phyloP scores from a whole-genome alignment of 2,113 vertebrate species.

The Dolichallabes microphthalmus region DNA sequence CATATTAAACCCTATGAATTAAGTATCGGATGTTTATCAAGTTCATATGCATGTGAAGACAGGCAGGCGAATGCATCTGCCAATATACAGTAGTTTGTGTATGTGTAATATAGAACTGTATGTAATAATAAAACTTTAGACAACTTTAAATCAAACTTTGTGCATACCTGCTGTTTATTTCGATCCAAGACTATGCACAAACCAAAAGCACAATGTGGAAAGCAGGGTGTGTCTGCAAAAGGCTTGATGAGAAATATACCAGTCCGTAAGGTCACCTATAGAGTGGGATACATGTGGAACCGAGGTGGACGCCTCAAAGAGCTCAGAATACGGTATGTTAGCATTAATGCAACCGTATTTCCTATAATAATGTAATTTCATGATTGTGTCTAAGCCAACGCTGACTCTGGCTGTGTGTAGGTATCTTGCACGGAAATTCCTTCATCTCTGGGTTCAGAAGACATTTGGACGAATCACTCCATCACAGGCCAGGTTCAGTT shows the following conservation, averaged over 20 bases:
- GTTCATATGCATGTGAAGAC: too few relatives aligned
- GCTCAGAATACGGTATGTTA: constrained; percentile 73
- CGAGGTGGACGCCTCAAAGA: constrained; percentile 76
- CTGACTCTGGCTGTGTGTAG: constrained; percentile 61
- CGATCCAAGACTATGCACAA: constrained; percentile 21
- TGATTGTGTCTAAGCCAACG: not conserved
- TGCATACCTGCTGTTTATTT: not conserved
- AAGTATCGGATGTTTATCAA: too few relatives aligned
- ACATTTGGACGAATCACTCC: constrained; percentile 84
- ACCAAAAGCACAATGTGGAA: constrained; percentile 15
- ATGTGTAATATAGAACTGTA: too few relatives aligned
- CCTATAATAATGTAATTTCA: not conserved
- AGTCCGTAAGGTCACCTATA: constrained; percentile 49
- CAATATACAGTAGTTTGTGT: too few relatives aligned
- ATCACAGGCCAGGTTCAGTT: constrained; percentile 79
- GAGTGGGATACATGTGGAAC: constrained; percentile 65
- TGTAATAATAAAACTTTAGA: too few relatives aligned
- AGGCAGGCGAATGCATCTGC: too few relatives aligned
- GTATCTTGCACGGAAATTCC: constrained; percentile 83
- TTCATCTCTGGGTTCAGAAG: constrained; percentile 81
- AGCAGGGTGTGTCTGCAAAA: constrained; percentile 13
- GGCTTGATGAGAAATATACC: constrained; percentile 18
- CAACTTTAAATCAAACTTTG: too few relatives aligned
- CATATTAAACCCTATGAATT: too few relatives aligned
- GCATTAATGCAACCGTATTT: not conserved